Percentiles rank a stretch among this genome's conserved stretches.
Conservation (phyloP, 2,888 invertebrate species). For the Zonitis immaculata region DNA sequence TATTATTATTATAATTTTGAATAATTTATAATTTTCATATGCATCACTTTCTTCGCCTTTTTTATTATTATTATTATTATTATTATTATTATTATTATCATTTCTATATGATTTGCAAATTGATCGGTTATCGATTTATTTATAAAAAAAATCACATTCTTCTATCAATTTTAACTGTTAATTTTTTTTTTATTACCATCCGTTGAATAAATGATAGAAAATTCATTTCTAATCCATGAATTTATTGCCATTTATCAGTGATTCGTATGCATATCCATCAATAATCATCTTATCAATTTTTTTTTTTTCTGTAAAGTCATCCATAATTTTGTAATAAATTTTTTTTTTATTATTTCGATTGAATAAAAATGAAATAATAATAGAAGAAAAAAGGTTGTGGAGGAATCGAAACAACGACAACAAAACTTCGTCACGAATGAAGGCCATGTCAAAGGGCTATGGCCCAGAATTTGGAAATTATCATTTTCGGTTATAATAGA, state of each 20-base stretch:
- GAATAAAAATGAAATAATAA: too few relatives aligned
- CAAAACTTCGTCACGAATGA: neutral
- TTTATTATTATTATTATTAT: slow-evolving; percentile 5
- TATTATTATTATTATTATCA: too few relatives aligned
- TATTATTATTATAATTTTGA: too few relatives aligned
- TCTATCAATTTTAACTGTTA: too few relatives aligned
- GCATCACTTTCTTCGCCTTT: neutral
- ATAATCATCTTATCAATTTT: slow-evolving; percentile 1
- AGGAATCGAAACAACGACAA: neutral
- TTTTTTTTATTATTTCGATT: too few relatives aligned
- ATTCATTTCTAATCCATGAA: slow-evolving; percentile 10
- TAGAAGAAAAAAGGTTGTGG: too few relatives aligned
- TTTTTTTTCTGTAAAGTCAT: neutral
- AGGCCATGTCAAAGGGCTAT: slow-evolving; percentile 18
- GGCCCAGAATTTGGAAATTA: slow-evolving; percentile 16
- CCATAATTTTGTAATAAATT: slow-evolving; percentile 16
- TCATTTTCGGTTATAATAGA: slow-evolving; percentile 16
- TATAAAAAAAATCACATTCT: too few relatives aligned
- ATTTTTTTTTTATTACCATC: slow-evolving; percentile 6
- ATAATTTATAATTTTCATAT: too few relatives aligned
- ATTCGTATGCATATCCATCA: slow-evolving; percentile 1
- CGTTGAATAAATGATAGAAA: slow-evolving; percentile 5
- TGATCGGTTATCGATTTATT: too few relatives aligned
- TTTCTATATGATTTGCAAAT: too few relatives aligned
- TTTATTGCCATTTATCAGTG: slow-evolving; percentile 13